These are phyloP conservation scores for Geotrypetes seraphini DNA, from an alignment of 2,797 vertebrate genomes.

Conservation along the genomic window DNA sequence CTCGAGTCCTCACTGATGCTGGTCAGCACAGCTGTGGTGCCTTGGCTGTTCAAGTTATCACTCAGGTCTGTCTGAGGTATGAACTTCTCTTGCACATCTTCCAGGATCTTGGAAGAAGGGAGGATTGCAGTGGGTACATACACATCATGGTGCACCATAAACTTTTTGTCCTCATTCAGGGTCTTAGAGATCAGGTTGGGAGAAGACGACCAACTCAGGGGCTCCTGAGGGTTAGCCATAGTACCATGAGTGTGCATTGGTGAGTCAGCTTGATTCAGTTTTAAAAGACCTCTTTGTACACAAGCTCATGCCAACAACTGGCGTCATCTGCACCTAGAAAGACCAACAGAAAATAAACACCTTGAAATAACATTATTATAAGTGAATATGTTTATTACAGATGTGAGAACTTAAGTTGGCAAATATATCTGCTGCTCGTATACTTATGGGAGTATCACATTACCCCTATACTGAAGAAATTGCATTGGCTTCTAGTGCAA, in stretches of 20 bases:
- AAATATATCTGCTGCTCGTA: too few relatives aligned
- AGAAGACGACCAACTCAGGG: slow-evolving; percentile 78
- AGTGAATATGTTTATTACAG: too few relatives aligned
- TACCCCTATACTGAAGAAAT: too few relatives aligned
- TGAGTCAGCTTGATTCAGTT: slow-evolving; percentile 29
- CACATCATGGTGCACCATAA: slow-evolving; percentile 36
- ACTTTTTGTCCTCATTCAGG: slow-evolving; percentile 78
- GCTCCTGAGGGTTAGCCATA: slow-evolving; percentile 92
- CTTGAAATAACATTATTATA: too few relatives aligned
- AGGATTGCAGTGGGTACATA: slow-evolving; percentile 17
- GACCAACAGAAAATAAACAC: not conserved
- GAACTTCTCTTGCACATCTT: slow-evolving; percentile 63
- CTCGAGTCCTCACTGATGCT: slow-evolving; percentile 79
- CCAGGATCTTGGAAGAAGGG: slow-evolving; percentile 32
- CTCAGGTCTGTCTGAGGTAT: slow-evolving; percentile 38
- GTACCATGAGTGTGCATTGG: slow-evolving; percentile 77
- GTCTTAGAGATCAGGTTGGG: slow-evolving; percentile 71
- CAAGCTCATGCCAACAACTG: not conserved
- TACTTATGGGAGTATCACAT: too few relatives aligned
- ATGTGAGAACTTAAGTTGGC: too few relatives aligned
- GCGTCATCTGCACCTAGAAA: slow-evolving; percentile 31
- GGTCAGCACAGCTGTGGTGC: slow-evolving; percentile 63
- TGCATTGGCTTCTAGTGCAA: too few relatives aligned
- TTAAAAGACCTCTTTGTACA: slow-evolving; percentile 16
- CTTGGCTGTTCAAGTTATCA: slow-evolving; percentile 52